These are phyloP conservation scores for Acipenser oxyrinchus DNA, from an alignment of 2,797 vertebrate species.

Conservation along the genomic window DNA sequence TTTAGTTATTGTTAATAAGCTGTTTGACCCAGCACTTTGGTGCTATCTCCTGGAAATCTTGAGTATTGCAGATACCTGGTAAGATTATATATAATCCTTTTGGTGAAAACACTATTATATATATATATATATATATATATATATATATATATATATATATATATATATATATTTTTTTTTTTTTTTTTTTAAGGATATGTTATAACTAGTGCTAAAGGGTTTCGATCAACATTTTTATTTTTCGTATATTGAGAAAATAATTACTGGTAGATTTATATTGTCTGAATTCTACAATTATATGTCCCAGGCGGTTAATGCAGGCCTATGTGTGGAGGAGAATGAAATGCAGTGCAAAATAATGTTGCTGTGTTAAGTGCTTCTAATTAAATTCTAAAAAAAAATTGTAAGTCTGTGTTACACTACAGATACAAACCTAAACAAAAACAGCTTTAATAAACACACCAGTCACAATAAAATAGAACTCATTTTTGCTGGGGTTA, in stretches of 20 bases:
- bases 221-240: slow-evolving; percentile 48
- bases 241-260: slow-evolving; percentile 43
- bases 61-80: slow-evolving; percentile 61
- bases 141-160: slow-evolving; percentile 6
- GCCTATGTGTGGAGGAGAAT: neutral
- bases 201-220: slow-evolving; percentile 38
- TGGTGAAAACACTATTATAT: slow-evolving; percentile 45
- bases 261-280: slow-evolving; percentile 38
- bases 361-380: slow-evolving; percentile 29
- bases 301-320: too few species aligned
- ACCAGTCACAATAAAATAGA: slow-evolving; percentile 45
- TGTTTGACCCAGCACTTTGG: slow-evolving; percentile 68
- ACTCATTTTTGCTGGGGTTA: slow-evolving; percentile 43
- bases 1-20: slow-evolving; percentile 53
- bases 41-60: slow-evolving; percentile 76
- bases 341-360: slow-evolving; percentile 23
- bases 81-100: slow-evolving; percentile 40
- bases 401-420: neutral
- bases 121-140: slow-evolving; percentile 49
- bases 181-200: slow-evolving; percentile 48
- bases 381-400: neutral
- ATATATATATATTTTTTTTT: slow-evolving; percentile 27
- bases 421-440: slow-evolving; percentile 30
- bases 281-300: slow-evolving; percentile 35
- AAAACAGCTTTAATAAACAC: slow-evolving; percentile 42